Evolutionary conservation across 2,113 vertebrate species (phyloP).

Genomic region (Caranx ignobilis): DNA sequence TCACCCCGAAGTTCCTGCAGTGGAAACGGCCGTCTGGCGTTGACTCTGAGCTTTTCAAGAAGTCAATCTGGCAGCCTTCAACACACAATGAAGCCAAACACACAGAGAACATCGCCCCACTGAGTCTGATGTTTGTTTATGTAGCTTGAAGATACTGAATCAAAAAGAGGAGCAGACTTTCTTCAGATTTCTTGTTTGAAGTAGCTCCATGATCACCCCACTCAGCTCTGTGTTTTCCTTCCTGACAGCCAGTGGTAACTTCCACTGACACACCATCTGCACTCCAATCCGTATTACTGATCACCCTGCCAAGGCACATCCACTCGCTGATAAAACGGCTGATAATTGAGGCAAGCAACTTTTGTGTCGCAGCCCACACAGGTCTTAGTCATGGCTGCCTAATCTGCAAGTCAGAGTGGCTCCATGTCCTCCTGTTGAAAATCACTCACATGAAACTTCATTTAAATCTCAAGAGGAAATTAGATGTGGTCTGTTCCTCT

Average conservation of each 20-base stretch:
- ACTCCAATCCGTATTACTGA: no score
- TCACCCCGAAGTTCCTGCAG: no score
- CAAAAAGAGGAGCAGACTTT: neutral
- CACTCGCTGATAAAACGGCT: no score
- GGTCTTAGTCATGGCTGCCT: neutral
- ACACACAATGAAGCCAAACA: neutral
- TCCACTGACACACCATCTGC: no score
- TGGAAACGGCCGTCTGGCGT: no score
- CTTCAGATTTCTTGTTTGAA: neutral
- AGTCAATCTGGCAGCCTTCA: neutral
- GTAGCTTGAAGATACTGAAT: neutral
- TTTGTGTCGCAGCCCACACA: neutral
- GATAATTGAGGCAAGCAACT: no score
- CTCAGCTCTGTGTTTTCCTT: neutral
- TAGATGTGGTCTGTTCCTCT: neutral
- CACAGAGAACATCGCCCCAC: neutral
- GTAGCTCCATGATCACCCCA: neutral
- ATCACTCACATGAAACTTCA: neutral
- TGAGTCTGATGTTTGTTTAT: neutral
- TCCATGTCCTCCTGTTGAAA: neutral
- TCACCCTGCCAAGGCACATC: no score
- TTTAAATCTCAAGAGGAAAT: neutral
- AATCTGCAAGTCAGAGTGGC: neutral
- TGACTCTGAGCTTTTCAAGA: neutral
- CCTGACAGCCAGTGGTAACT: no score